Evolutionary conservation across 2,797 vertebrate species (phyloP), one percentile per base, ranked within the genome.

Genomic region (Falco rusticolus): DNA sequence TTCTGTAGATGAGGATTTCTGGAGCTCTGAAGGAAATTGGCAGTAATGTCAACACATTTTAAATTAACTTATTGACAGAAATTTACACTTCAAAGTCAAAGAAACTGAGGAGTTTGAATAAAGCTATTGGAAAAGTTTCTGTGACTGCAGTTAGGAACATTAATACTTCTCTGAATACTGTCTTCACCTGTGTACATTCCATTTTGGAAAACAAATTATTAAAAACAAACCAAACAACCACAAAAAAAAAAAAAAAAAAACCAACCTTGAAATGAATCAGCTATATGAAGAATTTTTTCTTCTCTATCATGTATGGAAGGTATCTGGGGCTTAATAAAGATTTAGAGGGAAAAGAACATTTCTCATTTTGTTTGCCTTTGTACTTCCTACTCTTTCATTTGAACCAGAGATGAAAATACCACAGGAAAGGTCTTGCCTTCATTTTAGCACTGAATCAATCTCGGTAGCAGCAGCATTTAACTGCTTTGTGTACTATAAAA

Each of bases 401-500:
- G 17, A 89, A 72, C 15, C 17, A 41, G 60, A 66, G 34, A 70
- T 16, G 18, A 84, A 91, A 94, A 84, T 91, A 72, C 9, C 48
- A 68, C 59, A 90, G 31, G 26, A 89, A 75, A 83, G 22, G 37
- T 90, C 61, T 81, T 29, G 21, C 71, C 66, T 85, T 88, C 41
- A 78, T 88, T 93, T 83, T 60, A 53, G 66, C 25, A 50, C 28
- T 76, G 31, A 91, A 50, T 79, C 57, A 60, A 47, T 82, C 66
- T 88, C 71, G 57, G 48, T 19, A 84, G 43, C 43, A 78, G 39
- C 18, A 90, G 47, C 19, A 75, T 65, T 84, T 91, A 75, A 87
- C 51, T 53, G 37, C 11, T 75, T 84, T 96, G 50, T 81, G 37
- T 65, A 82, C 63, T 76, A 64, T 87, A 94, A 82, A 96, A 81